These are phyloP conservation scores for Drosophila persimilis DNA, from an alignment of 1,140 invertebrate species.

Conservation along the genomic window DNA sequence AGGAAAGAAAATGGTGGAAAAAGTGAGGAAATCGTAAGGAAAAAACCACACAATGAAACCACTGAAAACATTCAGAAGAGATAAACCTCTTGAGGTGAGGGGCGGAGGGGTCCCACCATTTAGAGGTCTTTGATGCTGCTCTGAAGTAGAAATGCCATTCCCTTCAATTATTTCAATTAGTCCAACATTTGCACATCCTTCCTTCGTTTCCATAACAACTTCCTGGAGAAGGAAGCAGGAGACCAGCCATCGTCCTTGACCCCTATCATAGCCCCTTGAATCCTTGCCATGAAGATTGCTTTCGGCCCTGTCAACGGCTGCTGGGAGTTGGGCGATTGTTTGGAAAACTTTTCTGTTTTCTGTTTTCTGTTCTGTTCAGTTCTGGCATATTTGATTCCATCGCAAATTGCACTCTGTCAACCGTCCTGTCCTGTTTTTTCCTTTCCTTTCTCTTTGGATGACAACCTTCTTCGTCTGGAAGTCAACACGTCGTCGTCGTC, in stretches of 20 bases:
- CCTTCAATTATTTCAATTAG: constrained; percentile 50
- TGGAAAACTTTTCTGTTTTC: constrained; percentile 22
- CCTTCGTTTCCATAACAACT: constrained; percentile 26
- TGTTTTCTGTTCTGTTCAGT: neutral
- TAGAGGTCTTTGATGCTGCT: constrained; percentile 17
- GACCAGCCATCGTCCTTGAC: constrained; percentile 20
- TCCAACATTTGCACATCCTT: constrained; percentile 40
- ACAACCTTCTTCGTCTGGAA: constrained; percentile 42
- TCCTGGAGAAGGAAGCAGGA: constrained; percentile 22
- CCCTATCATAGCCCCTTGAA: constrained; percentile 2
- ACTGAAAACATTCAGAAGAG: no score
- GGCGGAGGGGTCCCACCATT: neutral
- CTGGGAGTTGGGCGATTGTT: constrained; percentile 8
- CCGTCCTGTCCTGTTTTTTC: constrained; percentile 15
- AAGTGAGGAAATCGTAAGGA: neutral
- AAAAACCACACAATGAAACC: neutral
- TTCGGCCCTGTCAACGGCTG: neutral
- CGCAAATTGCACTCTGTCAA: constrained; percentile 52
- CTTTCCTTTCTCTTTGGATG: constrained; percentile 22
- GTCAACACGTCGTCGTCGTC: constrained; percentile 30
- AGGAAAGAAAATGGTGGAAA: no score
- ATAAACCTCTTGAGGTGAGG: no score
- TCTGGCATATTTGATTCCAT: constrained; percentile 73
- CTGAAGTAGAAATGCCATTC: constrained; percentile 9
- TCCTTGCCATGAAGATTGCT: neutral